Conservation (phyloP, 2,113 vertebrate species). For the Oophaga pumilio region DNA sequence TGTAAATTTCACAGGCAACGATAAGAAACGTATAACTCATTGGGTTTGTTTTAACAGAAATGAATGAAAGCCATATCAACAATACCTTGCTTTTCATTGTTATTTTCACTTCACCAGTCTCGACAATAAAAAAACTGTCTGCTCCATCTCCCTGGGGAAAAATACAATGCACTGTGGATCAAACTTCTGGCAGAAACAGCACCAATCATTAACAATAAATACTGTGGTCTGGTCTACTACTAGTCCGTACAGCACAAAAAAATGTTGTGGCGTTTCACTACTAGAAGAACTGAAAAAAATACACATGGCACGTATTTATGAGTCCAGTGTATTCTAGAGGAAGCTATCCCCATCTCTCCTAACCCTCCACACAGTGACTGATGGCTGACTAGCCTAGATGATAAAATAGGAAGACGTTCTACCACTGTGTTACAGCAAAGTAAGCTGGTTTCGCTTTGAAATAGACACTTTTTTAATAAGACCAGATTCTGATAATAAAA, state of each 20-base stretch:
- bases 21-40: no score
- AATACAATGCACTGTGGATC: slow-evolving; percentile 23
- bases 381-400: no score
- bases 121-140: slow-evolving; percentile 96
- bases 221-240: no score
- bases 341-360: no score
- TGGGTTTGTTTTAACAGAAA: not conserved
- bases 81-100: slow-evolving; percentile 93
- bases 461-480: not conserved
- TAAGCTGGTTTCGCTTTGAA: not conserved
- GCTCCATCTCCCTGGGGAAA: slow-evolving; percentile 87
- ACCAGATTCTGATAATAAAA: no score
- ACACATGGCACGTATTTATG: no score
- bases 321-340: no score
- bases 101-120: slow-evolving; percentile 97
- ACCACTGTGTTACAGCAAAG: not conserved
- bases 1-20: not conserved
- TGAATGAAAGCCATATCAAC: not conserved
- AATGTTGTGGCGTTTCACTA: no score
- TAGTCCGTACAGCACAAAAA: no score
- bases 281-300: no score
- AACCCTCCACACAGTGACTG: no score
- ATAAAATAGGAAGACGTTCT: no score
- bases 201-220: not conserved
- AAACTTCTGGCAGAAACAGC: not conserved